Base-by-base conservation (phyloP, 2,888 invertebrate genomes). In the Sinhomidia bicolor region DNA sequence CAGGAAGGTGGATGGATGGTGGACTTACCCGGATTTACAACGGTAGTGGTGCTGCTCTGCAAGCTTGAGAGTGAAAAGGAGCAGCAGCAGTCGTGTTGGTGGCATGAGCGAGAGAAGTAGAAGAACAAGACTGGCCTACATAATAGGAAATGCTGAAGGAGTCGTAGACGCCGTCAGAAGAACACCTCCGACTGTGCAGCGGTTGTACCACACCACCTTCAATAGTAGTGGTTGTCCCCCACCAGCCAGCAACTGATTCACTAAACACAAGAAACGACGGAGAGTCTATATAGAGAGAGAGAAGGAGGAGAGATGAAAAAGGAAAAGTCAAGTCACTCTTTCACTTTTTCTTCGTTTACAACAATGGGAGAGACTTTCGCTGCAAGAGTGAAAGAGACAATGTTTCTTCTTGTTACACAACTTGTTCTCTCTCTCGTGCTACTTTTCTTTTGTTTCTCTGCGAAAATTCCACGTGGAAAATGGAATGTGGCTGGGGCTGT, bases 11-110 rank as follows among this genome's bases (percentile, higher is more conserved):
- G 36, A 41, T 68, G 68, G 26, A 26, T n/a, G 14, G 17, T n/a
- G 36, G 17, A 68, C 68, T 68, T 68, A 68, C 68, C 68, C 62
- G n/a, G n/a, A n/a, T n/a, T n/a, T n/a, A n/a, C n/a, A n/a, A n/a
- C n/a, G n/a, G n/a, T n/a, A n/a, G n/a, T n/a, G n/a, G n/a, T n/a
- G n/a, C n/a, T n/a, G n/a, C n/a, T n/a, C n/a, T n/a, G n/a, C n/a
- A n/a, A n/a, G n/a, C n/a, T n/a, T n/a, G n/a, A n/a, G 32, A 36
- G 36, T 68, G 29, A n/a, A 7, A 26, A 26, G 1, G 7, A 29
- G 23, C 1, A 23, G 23, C 2, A 26, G 62, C 6, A 10, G 62
- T 26, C 12, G 20, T n/a, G 20, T n/a, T 12, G 10, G 29, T 47
- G 10, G 47, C 14, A 9, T 68, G 68, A 68, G 68, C 41, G 68